Evolutionary conservation across 2,797 vertebrate species (phyloP).

Genomic region (Lemur catta): DNA sequence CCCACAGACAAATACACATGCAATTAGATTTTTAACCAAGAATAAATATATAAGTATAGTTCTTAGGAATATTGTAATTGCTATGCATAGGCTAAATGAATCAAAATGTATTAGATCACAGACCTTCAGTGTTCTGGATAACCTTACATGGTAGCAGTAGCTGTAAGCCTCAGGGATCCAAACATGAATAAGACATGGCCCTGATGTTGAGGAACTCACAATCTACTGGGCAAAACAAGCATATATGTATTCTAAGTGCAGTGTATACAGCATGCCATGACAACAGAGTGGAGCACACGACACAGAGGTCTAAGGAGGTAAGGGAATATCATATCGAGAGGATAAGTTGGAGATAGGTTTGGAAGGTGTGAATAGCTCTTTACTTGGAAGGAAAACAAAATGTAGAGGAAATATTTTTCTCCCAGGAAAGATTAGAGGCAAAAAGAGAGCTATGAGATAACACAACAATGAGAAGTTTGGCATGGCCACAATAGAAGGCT

Average conservation of each 20-base stretch:
- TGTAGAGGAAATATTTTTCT: not conserved
- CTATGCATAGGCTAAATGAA: not conserved
- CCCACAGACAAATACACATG: not conserved
- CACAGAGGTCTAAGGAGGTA: not conserved
- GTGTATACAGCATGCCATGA: accelerated
- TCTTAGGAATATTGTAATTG: not conserved
- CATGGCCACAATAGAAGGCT: not conserved
- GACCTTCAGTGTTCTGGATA: not conserved
- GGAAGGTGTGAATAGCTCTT: not conserved
- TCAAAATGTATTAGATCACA: not conserved
- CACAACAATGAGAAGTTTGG: not conserved
- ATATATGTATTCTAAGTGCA: not conserved
- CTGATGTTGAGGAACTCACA: not conserved
- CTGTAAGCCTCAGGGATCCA: not conserved
- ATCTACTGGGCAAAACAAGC: not conserved
- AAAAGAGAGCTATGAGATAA: not conserved
- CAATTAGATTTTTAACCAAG: not conserved
- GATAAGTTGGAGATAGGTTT: not conserved
- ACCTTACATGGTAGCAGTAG: not conserved
- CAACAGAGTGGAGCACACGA: too few relatives aligned
- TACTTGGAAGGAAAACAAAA: not conserved
- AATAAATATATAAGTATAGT: not conserved
- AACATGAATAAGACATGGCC: not conserved
- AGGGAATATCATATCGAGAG: not conserved
- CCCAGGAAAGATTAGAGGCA: not conserved